These are phyloP conservation scores for Zaprionus gabonicus DNA, from an alignment of 1,140 invertebrate genomes.

Conservation along the genomic window DNA sequence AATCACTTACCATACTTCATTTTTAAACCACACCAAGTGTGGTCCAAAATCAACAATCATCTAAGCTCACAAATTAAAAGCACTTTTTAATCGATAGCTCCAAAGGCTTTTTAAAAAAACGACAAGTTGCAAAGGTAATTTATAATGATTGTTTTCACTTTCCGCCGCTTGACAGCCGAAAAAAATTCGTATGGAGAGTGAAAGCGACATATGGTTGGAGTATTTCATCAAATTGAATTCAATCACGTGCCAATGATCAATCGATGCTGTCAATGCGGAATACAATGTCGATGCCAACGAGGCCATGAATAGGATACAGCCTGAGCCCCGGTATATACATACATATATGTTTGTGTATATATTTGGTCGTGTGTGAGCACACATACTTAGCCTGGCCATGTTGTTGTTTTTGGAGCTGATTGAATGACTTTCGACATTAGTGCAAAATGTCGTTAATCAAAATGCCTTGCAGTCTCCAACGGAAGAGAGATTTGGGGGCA, in stretches of 20 bases:
- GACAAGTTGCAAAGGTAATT: conserved; percentile 56
- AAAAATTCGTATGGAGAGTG: conserved; percentile 17
- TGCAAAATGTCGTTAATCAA: conserved; percentile 78
- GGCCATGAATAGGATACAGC: conserved; percentile 66
- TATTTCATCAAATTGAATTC: conserved; percentile 82
- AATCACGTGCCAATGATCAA: conserved; percentile 82
- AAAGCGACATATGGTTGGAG: conserved; percentile 72
- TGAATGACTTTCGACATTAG: conserved; percentile 82
- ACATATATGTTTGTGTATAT: neutral
- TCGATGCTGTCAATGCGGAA: conserved; percentile 72
- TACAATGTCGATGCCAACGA: conserved; percentile 60
- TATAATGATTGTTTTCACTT: conserved; percentile 35
- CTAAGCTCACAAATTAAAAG: conserved; percentile 14
- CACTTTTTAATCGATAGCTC: conserved; percentile 42
- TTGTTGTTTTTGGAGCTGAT: conserved; percentile 55
- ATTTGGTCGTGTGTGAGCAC: conserved; percentile 18
- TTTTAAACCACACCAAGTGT: no score
- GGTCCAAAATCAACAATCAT: conserved; percentile 8
- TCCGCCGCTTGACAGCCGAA: neutral
- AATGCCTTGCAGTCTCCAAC: conserved; percentile 51
- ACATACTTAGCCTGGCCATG: conserved; percentile 12
- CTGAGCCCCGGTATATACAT: conserved; percentile 19
- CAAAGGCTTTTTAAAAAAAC: conserved; percentile 36
- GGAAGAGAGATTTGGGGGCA: conserved; percentile 30
- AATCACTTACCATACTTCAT: neutral